Evolutionary conservation across 2,888 invertebrate genomes (phyloP).

Genomic region (Stenodera caucasica): DNA sequence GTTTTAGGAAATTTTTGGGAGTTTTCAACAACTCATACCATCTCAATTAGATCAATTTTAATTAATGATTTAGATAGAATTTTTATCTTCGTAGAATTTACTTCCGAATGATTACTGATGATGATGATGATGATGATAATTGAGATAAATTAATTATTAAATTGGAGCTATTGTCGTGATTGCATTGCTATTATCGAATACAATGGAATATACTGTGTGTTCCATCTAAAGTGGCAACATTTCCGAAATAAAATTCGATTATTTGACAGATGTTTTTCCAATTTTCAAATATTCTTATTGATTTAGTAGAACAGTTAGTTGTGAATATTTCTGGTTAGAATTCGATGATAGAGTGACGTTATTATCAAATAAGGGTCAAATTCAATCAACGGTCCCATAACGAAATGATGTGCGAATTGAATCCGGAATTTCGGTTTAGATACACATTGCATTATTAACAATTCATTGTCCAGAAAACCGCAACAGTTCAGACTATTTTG

Average conservation of each 20-base stretch:
- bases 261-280: too few species aligned
- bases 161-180: neutral
- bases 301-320: too few species aligned
- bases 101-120: too few species aligned
- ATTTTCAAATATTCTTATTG: neutral
- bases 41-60: neutral
- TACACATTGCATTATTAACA: neutral
- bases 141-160: neutral
- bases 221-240: too few species aligned
- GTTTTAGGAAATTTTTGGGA: neutral
- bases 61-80: too few species aligned
- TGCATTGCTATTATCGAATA: neutral
- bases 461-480: neutral
- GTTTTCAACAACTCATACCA: slow-evolving; percentile 1
- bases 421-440: neutral
- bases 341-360: neutral
- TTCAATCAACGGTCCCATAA: neutral
- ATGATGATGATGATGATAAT: neutral
- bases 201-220: too few species aligned
- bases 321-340: neutral
- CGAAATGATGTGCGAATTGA: neutral
- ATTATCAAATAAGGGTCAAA: neutral
- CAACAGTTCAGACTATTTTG: too few species aligned
- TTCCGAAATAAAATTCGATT: too few species aligned
- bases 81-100: too few species aligned